phyloP scores from a whole-genome alignment of 2,888 invertebrate genomes.

The Caenorhabditis becei region DNA sequence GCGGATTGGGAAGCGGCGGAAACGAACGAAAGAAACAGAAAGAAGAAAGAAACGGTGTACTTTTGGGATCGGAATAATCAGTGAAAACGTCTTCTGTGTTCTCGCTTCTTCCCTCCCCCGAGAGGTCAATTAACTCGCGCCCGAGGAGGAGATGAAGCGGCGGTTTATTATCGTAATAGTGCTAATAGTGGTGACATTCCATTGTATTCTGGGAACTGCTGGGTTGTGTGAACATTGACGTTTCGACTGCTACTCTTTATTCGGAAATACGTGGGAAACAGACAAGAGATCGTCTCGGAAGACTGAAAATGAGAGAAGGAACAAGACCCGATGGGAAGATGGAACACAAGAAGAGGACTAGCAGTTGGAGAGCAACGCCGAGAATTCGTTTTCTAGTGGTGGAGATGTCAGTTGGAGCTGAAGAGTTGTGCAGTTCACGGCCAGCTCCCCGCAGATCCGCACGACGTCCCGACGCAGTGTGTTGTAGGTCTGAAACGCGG shows the following conservation, averaged over 20 bases:
- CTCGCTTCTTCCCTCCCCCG: too few relatives aligned
- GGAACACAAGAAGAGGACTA: conserved; percentile 4
- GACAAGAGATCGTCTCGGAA: conserved; percentile 25
- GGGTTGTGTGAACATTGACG: conserved; percentile 42
- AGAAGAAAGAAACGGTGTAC: neutral
- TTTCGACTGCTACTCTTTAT: conserved; percentile 17
- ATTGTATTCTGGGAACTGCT: conserved; percentile 41
- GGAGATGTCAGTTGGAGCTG: conserved; percentile 54
- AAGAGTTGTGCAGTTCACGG: conserved; percentile 68
- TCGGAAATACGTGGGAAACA: conserved; percentile 12
- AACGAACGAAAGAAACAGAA: conserved; percentile 1
- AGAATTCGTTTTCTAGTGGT: conserved; percentile 57
- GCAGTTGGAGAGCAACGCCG: conserved; percentile 57
- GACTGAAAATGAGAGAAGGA: conserved; percentile 26
- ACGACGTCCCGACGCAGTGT: conserved; percentile 69
- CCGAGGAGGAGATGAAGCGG: conserved; percentile 5
- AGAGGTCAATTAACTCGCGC: conserved; percentile 50
- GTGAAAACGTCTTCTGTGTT: neutral
- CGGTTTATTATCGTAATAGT: conserved; percentile 56
- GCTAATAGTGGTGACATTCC: conserved; percentile 37
- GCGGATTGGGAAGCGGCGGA: conserved; percentile 9
- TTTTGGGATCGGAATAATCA: conserved; percentile 24
- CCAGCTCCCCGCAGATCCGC: conserved; percentile 69
- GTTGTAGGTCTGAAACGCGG: conserved; percentile 69
- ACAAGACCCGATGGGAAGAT: neutral